phyloP scores from a whole-genome alignment of 2,797 vertebrate genomes.

The Melanotaenia parkinsoni region DNA sequence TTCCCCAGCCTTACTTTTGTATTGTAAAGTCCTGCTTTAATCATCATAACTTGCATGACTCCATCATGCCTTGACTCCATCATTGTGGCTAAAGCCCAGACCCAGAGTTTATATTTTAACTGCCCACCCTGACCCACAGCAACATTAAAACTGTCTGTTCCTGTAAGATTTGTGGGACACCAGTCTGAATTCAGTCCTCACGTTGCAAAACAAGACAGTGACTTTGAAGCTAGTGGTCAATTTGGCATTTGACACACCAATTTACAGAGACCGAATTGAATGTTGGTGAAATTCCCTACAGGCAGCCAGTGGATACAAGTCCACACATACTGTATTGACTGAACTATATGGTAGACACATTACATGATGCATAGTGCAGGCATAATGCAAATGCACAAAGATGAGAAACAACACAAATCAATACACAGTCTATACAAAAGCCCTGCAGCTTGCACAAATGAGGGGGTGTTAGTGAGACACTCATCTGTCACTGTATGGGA shows the following conservation, averaged over 20 bases:
- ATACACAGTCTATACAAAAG: conserved; percentile 23
- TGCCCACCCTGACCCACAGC: not conserved
- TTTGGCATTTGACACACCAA: conserved; percentile 27
- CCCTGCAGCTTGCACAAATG: conserved; percentile 5
- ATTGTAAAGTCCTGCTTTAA: not conserved
- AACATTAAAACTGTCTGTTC: not conserved
- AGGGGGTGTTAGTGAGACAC: conserved; percentile 1
- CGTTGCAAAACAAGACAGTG: not conserved
- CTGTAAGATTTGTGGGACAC: not conserved
- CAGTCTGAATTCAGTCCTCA: not conserved
- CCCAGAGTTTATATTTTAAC: not conserved
- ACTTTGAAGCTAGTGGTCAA: not conserved
- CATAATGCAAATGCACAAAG: conserved; percentile 36
- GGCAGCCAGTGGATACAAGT: conserved; percentile 39
- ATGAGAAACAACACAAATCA: conserved; percentile 33
- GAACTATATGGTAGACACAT: conserved; percentile 29
- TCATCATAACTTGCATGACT: not conserved
- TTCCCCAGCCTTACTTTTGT: not conserved
- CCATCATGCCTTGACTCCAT: not conserved
- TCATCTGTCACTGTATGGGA: conserved; percentile 27
- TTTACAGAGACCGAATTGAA: conserved; percentile 57
- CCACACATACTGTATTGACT: conserved; percentile 49
- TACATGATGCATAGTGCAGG: conserved; percentile 10
- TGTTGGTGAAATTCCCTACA: conserved; percentile 46
- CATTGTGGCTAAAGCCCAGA: not conserved